Base-by-base conservation (phyloP, 2,797 vertebrate genomes). In the Remorina albescens region DNA sequence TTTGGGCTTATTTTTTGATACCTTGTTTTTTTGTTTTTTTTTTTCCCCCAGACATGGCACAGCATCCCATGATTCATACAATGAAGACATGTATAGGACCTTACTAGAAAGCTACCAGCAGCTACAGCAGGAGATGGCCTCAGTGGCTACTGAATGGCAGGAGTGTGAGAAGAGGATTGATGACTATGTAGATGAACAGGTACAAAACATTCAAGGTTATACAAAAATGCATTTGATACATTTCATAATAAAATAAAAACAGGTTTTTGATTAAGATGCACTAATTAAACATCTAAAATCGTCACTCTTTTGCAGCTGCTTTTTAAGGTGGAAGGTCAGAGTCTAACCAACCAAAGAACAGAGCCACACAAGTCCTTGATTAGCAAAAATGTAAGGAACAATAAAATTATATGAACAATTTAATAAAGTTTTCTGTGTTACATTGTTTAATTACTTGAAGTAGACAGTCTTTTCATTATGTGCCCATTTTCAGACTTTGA, bases 81-180 rank as follows among this genome's bases (percentile, higher is more conserved):
- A 93, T 71, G 97, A 98, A 94, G 97, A 98, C 88, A 96, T 95
- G 84, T 98, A 97, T 67, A 94, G 94, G 92, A 95, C 93, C 65
- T 92, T 98, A 90, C 93, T 99, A 75, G 96, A 97, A 91, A 94
- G 95, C 88, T 97, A 96, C 92, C 96, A 96, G 86, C 94, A 93
- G 77, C 94, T 98, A 56, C 96, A 99, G 89, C 96, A 96, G 90
- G 96, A 98, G 83, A 97, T 99, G 96, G 94, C 91, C 41, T 92
- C 92, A 2, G 96, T 99, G 59, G 95, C 97, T 2, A 93, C 94
- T 73, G 95, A 97, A 73, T 99, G 98, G 98, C 95, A 97, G 85
- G 96, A 98, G 86, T 99, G 98, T 88, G 97, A 99, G 90, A 98
- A 97, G 90, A 95, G 97, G 93, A 99, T 99, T 41, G 98, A 99